A percentile compares a stretch with the other conserved stretches of the same genome.
phyloP scores from a whole-genome alignment of 2,797 vertebrate genomes.

The Muraenolepis orangiensis region DNA sequence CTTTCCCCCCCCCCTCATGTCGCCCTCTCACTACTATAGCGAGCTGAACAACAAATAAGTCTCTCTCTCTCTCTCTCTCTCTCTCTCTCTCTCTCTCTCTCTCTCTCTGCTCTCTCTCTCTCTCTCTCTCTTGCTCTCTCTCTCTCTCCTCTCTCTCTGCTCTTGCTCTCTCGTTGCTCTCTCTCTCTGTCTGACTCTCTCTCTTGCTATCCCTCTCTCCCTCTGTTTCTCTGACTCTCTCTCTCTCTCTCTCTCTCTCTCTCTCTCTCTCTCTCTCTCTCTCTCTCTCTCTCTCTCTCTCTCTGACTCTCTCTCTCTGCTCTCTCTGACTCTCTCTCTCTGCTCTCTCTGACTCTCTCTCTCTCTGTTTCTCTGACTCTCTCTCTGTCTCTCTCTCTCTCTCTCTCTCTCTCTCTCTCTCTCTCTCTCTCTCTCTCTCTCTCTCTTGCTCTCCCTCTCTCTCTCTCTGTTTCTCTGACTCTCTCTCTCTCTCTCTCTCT shows the following conservation, averaged over 20 bases:
- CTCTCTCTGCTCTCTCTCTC: background rate
- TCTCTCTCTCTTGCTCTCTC: background rate
- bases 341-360: background rate
- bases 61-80: background rate
- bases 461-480: background rate
- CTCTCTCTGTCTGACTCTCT: background rate
- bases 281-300: background rate
- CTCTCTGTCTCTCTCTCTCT: constrained; percentile 11
- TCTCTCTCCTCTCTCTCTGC: background rate
- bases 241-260: too few relatives aligned
- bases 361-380: too few relatives aligned
- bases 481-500: background rate
- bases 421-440: background rate
- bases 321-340: background rate
- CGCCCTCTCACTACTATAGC: too few relatives aligned
- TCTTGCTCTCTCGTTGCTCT: background rate
- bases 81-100: background rate
- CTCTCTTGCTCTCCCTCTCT: background rate
- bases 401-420: constrained; percentile 18
- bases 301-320: background rate
- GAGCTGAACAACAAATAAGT: too few relatives aligned
- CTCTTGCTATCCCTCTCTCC: background rate
- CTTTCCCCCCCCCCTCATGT: too few relatives aligned
- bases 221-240: background rate
- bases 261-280: background rate